Conservation (phyloP, 2,888 invertebrate genomes). For the Carpatolechia fugitivella region DNA sequence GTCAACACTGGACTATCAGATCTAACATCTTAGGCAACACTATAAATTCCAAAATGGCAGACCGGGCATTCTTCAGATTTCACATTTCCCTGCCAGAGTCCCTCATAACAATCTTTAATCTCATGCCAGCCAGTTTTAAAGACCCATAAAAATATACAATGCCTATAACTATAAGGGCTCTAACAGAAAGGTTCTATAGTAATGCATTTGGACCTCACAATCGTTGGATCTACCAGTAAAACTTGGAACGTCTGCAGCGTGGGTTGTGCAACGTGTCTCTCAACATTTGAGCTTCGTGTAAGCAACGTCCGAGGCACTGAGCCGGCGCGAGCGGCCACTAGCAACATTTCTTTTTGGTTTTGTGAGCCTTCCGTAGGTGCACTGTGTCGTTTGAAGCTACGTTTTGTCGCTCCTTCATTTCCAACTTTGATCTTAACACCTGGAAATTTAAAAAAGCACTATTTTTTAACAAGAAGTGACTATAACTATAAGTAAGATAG, state of each 20-base stretch:
- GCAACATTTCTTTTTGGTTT: slow-evolving; percentile 81
- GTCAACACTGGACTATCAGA: too few relatives aligned
- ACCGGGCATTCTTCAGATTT: too few relatives aligned
- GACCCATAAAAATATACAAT: not conserved
- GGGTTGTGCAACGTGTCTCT: slow-evolving; percentile 66
- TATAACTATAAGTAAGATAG: too few relatives aligned
- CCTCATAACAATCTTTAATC: too few relatives aligned
- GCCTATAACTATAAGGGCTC: not conserved
- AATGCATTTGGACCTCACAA: slow-evolving; percentile 9
- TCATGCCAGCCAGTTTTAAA: not conserved
- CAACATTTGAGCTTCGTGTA: slow-evolving; percentile 68
- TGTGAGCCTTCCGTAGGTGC: slow-evolving; percentile 81
- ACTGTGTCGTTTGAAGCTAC: slow-evolving; percentile 85
- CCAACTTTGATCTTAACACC: slow-evolving; percentile 92
- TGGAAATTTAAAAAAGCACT: slow-evolving; percentile 69
- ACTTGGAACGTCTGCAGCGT: slow-evolving; percentile 40
- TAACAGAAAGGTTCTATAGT: not conserved
- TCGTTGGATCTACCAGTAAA: slow-evolving; percentile 13
- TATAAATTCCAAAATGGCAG: too few relatives aligned
- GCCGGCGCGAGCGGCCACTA: slow-evolving; percentile 57
- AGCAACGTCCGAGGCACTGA: slow-evolving; percentile 64
- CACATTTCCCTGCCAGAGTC: too few relatives aligned
- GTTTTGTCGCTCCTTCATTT: slow-evolving; percentile 86
- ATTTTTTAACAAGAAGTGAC: too few relatives aligned
- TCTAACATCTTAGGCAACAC: too few relatives aligned